Evolutionary conservation across 1,140 invertebrate genomes (phyloP), one percentile per base, ranked within the genome.

Genomic region (Cotesia typhae): DNA sequence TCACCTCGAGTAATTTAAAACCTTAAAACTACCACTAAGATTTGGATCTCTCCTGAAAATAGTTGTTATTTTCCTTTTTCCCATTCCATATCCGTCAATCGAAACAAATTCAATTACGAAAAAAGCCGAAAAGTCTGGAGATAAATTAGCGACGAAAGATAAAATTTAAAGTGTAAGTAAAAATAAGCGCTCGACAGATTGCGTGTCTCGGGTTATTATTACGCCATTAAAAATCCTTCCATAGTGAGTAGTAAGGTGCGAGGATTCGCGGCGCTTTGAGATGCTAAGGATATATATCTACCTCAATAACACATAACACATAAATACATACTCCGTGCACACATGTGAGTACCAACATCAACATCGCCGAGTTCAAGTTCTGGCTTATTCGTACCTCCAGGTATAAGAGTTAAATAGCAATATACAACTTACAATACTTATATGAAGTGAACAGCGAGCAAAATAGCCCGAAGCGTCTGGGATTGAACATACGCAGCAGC

Each of bases 201-300:
- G 78, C 78, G 78, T 79, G 76, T 78, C 60, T 52, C 38, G 47
- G 66, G 68, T 78, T 77, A 78, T 79, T 79, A 79, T 75, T 74
- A 64, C 77, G 71, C 20, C 76, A 75, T 75, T 74, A 77, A 38
- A 61, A 72, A 71, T 36, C 38, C 17, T 63, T 64, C 68, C 63
- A 47, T 28, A 28, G 28, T 28, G 28, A 28, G 72, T 75, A 74
- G 60, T 55, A 68, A 72, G 67, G 59, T 64, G 66, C 64, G 37
- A 51, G 74, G 72, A 79, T 74, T 68, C 60, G 60, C 69, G 14
- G 68, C 28, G 51, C 38, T 73, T 73, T 67, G 51, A 63, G 17
- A 52, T 35, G 70, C 5, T 60, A 55, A 20, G 20, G n/a, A 59
- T 59, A 28, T 59, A 28, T 59, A 28, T 47, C 41, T 7, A 47